These are phyloP conservation scores for Lagenorhynchus albirostris DNA, from an alignment of 2,113 vertebrate genomes.

Conservation along the genomic window DNA sequence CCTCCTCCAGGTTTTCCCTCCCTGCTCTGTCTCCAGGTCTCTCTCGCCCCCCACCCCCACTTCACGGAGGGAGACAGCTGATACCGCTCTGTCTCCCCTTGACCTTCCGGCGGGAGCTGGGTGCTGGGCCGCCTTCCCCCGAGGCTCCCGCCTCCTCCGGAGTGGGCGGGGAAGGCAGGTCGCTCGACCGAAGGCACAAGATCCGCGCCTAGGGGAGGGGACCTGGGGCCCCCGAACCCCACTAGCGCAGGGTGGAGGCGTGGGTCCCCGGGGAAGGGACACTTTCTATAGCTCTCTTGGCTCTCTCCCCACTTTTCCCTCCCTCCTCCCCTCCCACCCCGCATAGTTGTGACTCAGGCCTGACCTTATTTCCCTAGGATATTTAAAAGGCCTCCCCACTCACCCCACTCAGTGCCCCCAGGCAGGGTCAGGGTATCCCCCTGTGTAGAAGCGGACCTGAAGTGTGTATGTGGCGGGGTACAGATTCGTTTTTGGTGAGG, in stretches of 20 bases:
- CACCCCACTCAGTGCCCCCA: background rate
- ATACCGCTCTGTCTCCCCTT: slow-evolving; percentile 9
- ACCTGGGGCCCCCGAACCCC: background rate
- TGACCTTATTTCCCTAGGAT: slow-evolving; percentile 30
- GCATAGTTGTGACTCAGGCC: slow-evolving; percentile 38
- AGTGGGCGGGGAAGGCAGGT: background rate
- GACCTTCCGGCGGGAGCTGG: slow-evolving; percentile 48
- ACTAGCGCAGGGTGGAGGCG: background rate
- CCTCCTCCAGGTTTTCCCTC: background rate
- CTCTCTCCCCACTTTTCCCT: background rate
- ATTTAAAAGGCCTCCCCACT: background rate
- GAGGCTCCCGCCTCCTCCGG: background rate
- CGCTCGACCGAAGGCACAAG: background rate
- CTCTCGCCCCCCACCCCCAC: rapidly evolving
- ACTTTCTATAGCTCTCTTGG: background rate
- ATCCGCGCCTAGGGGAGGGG: background rate
- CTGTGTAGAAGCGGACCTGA: background rate
- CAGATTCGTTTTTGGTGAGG: background rate
- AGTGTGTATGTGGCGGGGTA: background rate
- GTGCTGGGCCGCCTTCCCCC: background rate
- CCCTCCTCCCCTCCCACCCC: background rate
- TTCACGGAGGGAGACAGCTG: background rate
- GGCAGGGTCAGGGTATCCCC: background rate
- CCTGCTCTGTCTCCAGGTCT: background rate
- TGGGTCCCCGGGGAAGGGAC: background rate